Conservation (phyloP, 2,888 invertebrate species). For the Tricholauxania praeusta region DNA sequence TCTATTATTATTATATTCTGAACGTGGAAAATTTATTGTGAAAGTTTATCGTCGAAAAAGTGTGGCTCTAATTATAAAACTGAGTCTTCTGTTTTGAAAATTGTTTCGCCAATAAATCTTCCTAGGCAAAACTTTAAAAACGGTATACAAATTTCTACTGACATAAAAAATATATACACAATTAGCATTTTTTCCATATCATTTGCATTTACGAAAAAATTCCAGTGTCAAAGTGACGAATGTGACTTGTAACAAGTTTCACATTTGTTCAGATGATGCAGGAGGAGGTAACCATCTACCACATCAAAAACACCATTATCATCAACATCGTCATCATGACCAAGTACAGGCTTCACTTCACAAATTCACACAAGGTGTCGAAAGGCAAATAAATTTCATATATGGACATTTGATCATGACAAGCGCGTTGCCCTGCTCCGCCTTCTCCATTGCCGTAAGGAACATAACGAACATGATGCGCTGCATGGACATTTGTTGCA, state of each 20-base stretch:
- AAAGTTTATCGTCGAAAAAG: too few relatives aligned
- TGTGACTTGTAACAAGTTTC: conserved; percentile 4
- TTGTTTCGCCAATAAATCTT: too few relatives aligned
- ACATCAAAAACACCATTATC: neutral
- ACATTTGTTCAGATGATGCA: neutral
- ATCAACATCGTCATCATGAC: neutral
- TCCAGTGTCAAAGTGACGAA: conserved; percentile 28
- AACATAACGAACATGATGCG: conserved; percentile 5
- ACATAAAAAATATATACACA: too few relatives aligned
- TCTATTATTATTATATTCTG: too few relatives aligned
- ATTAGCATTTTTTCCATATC: neutral
- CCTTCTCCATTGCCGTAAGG: neutral
- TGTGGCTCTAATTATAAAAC: too few relatives aligned
- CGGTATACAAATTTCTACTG: too few relatives aligned
- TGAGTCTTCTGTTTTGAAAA: too few relatives aligned
- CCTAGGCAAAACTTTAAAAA: too few relatives aligned
- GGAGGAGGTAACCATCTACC: neutral
- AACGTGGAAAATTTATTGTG: too few relatives aligned
- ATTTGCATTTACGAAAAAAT: conserved; percentile 16
- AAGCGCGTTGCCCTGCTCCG: conserved; percentile 5
- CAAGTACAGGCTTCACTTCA: neutral
- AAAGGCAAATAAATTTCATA: conserved; percentile 29
- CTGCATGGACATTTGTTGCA: neutral
- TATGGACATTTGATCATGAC: conserved; percentile 22
- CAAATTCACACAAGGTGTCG: conserved; percentile 20